A percentile compares a stretch with the other conserved stretches of the same genome.
These are phyloP conservation scores for Hyla sarda DNA, from an alignment of 2,113 vertebrate species.

Conservation along the genomic window DNA sequence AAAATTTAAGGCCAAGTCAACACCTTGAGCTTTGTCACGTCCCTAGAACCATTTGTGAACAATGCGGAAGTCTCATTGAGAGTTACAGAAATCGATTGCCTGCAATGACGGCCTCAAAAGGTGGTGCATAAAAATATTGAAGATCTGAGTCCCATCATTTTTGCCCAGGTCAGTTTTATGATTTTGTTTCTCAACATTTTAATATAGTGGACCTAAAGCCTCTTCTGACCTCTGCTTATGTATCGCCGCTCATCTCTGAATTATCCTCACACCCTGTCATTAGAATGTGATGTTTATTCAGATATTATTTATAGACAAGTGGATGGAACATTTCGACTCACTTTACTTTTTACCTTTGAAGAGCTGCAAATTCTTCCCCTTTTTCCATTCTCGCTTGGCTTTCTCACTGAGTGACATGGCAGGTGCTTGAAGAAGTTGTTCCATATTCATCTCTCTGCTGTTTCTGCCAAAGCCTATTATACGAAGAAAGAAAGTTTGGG, in stretches of 20 bases:
- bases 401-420: slow-evolving; percentile 68
- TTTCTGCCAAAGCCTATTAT: slow-evolving; percentile 74
- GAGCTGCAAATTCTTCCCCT: not conserved
- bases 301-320: not conserved
- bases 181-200: too few relatives aligned
- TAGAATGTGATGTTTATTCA: not conserved
- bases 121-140: too few relatives aligned
- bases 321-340: not conserved
- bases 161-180: too few relatives aligned
- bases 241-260: not conserved
- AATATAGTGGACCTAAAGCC: too few relatives aligned
- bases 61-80: too few relatives aligned
- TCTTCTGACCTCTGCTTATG: too few relatives aligned
- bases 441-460: slow-evolving; percentile 69
- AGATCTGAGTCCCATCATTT: too few relatives aligned
- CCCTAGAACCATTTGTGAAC: too few relatives aligned
- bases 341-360: not conserved
- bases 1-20: too few relatives aligned
- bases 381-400: not conserved
- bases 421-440: slow-evolving; percentile 72
- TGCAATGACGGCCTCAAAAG: too few relatives aligned
- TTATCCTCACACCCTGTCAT: not conserved
- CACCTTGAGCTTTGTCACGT: too few relatives aligned
- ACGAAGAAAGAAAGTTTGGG: slow-evolving; percentile 74
- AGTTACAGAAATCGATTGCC: too few relatives aligned